Percentiles rank a stretch among this genome's conserved stretches.
These are phyloP conservation scores for Steinernema khuongi DNA, from an alignment of 1,140 invertebrate genomes.

Conservation along the genomic window DNA sequence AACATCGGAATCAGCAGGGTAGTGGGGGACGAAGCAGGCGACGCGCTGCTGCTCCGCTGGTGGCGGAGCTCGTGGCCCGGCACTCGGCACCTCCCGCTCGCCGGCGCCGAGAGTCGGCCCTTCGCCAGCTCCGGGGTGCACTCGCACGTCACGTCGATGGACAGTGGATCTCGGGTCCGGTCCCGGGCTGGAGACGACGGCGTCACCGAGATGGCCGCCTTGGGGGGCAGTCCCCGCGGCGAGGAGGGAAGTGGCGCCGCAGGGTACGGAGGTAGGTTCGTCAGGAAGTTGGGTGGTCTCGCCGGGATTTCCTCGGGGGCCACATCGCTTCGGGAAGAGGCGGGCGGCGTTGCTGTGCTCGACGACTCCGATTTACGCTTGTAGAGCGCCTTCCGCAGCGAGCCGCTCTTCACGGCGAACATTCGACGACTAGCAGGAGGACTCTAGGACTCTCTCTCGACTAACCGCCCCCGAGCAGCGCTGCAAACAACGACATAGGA, in stretches of 20 bases:
- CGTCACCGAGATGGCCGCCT: not conserved
- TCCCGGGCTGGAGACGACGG: not conserved
- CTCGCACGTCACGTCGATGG: not conserved
- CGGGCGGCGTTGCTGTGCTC: not conserved
- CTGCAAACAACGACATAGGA: not conserved
- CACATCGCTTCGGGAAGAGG: not conserved
- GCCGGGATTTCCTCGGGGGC: not conserved
- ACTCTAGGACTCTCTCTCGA: not conserved
- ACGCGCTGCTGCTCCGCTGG: not conserved
- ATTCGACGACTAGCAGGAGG: not conserved
- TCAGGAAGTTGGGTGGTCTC: not conserved
- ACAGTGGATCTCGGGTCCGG: not conserved
- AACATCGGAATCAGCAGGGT: not conserved
- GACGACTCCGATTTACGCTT: slow-evolving; percentile 12
- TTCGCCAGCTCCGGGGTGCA: not conserved
- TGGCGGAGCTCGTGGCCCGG: slow-evolving; percentile 10
- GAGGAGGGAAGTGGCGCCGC: not conserved
- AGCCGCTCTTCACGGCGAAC: slow-evolving; percentile 12
- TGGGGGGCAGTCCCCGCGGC: not conserved
- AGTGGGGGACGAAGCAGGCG: not conserved
- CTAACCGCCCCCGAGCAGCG: not conserved
- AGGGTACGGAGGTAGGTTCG: not conserved
- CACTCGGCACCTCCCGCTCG: not conserved
- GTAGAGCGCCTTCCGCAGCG: slow-evolving; percentile 4
- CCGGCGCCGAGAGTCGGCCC: not conserved